Percentiles rank a stretch among this genome's conserved stretches.
Conservation (phyloP, 2,888 invertebrate species). For the Napeogenes inachia region DNA sequence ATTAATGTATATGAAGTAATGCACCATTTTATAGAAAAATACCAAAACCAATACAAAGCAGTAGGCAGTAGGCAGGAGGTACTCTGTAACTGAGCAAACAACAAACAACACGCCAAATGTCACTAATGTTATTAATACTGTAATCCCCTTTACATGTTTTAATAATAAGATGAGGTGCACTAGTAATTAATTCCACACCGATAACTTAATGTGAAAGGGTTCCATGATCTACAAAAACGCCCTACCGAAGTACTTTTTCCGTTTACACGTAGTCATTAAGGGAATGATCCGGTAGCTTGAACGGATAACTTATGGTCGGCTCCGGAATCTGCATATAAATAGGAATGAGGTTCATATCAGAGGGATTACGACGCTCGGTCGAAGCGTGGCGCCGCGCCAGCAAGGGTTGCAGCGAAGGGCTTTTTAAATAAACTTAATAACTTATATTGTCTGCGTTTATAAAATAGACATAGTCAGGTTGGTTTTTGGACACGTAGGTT, state of each 20-base stretch:
- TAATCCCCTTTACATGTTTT: conserved; percentile 55
- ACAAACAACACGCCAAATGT: conserved; percentile 23
- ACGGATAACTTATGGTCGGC: conserved; percentile 74
- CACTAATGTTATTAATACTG: conserved; percentile 46
- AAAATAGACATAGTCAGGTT: too few species aligned
- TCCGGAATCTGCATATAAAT: conserved; percentile 76
- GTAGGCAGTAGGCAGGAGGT: not conserved
- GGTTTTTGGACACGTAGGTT: not conserved
- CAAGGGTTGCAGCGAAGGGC: conserved; percentile 21
- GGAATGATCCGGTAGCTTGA: conserved; percentile 67
- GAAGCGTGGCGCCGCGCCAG: conserved; percentile 34
- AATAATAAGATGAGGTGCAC: conserved; percentile 67
- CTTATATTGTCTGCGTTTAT: not conserved
- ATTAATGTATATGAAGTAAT: too few species aligned
- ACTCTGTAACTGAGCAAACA: conserved; percentile 3
- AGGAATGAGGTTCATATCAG: conserved; percentile 56
- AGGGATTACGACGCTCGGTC: conserved; percentile 43
- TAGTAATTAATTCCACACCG: conserved; percentile 68
- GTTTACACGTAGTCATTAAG: conserved; percentile 70
- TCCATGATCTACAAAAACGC: conserved; percentile 51
- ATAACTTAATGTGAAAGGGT: conserved; percentile 56
- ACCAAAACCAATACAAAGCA: too few species aligned
- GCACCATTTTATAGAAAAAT: not conserved
- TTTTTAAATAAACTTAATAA: conserved; percentile 6
- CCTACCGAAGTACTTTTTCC: conserved; percentile 56